These are phyloP conservation scores for Latrodectus geometricus DNA, from an alignment of 1,140 invertebrate species.

Conservation along the genomic window DNA sequence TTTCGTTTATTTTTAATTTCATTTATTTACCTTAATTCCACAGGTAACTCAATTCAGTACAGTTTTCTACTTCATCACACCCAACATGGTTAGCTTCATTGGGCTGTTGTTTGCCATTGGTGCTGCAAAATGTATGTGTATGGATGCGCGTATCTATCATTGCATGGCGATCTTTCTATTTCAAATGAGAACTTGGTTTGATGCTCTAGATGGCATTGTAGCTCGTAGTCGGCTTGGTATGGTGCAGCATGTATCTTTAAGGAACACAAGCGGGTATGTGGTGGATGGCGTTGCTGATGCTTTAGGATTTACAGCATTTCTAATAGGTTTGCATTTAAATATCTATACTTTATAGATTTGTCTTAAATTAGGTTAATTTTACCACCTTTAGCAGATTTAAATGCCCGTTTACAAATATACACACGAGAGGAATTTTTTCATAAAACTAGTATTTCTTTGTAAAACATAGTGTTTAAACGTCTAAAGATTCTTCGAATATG, in stretches of 20 bases:
- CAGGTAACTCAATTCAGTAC: conserved; percentile 72
- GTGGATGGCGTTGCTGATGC: conserved; percentile 74
- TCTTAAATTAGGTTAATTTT: no score
- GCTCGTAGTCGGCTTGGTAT: conserved; percentile 72
- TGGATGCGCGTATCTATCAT: conserved; percentile 73
- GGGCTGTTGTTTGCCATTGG: conserved; percentile 80
- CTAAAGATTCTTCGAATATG: no score
- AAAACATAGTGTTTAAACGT: no score
- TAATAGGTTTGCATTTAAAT: conserved; percentile 63
- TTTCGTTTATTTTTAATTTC: no score
- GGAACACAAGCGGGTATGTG: conserved; percentile 77
- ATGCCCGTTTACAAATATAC: no score
- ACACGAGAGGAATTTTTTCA: no score
- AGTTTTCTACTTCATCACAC: conserved; percentile 78
- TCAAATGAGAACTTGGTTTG: conserved; percentile 80
- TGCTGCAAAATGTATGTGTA: conserved; percentile 78
- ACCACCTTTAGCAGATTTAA: no score
- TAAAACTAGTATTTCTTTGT: no score
- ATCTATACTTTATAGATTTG: no score
- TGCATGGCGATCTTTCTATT: conserved; percentile 80
- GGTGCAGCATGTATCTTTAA: conserved; percentile 74
- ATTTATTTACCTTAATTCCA: neutral
- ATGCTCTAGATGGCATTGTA: conserved; percentile 84
- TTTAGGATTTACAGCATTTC: conserved; percentile 69
- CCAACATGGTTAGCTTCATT: conserved; percentile 81